Evolutionary conservation across 1,140 invertebrate genomes (phyloP), one percentile per base, ranked within the genome.

Genomic region (Drosophila eugracilis): DNA sequence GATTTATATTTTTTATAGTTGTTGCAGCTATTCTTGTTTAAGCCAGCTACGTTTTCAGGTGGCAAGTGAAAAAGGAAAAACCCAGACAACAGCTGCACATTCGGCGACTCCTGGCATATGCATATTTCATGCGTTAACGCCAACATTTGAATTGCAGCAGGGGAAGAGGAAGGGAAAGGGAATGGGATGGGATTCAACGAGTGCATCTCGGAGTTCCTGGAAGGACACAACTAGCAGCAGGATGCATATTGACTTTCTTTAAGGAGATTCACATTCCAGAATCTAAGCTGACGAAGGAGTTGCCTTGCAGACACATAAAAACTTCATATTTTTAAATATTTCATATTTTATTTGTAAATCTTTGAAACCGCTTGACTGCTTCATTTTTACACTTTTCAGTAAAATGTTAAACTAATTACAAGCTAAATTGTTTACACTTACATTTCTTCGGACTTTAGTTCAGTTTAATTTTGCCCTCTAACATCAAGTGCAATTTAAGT

Each of bases 101-200:
- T 69, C 72, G 69, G 57, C 57, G 57, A 63, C 52, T 37, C 75
- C 66, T 41, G 70, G 49, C 80, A 78, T 78, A 89, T 89, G 85
- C 85, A 89, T 89, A 85, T 89, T 89, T 89, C 79, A 89, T 89
- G 80, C 78, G 85, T 89, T 89, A 89, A 89, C 85, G 86, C 85
- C 86, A 89, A 81, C 85, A 85, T 89, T 89, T 89, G 78, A 78
- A 89, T 80, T 89, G 76, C 75, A 88, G 14, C 42, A 9, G 34
- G 14, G 26, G 22, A 10, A 47, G 22, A 10, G 39, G 24, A 12
- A 39, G 30, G 26, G 12, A n/a, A 14, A 12, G 10, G 22, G 14
- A 1, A n/a, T 22, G 12, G 30, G 12, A 7, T 6, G 42, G 24
- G 14, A n/a, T 44, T 19, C n/a, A 14, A 7, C 34, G 15, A 26